phyloP scores from a whole-genome alignment of 2,888 invertebrate genomes.

The Agrochola lychnidis region DNA sequence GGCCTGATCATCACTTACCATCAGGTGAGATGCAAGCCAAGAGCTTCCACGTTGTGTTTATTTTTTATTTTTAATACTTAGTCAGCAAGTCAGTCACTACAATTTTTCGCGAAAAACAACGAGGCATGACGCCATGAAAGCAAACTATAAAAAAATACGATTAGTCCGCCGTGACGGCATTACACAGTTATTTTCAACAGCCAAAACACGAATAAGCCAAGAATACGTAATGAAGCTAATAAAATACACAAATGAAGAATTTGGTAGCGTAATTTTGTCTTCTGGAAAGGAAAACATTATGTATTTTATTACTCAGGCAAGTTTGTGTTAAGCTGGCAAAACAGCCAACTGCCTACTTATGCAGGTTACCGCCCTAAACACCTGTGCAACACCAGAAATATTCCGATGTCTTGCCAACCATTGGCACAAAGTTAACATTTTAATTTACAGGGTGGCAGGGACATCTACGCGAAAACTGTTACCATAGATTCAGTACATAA shows the following conservation, averaged over 20 bases:
- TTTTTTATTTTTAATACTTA: conserved; percentile 62
- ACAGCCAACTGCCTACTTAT: not conserved
- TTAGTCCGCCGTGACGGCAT: conserved; percentile 61
- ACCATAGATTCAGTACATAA: too few relatives aligned
- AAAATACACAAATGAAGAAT: conserved; percentile 53
- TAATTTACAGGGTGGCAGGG: too few relatives aligned
- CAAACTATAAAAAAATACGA: conserved; percentile 65
- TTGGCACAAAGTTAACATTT: conserved; percentile 4
- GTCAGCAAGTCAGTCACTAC: conserved; percentile 73
- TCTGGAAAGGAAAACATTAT: conserved; percentile 13
- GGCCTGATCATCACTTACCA: too few relatives aligned
- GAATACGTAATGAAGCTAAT: conserved; percentile 54
- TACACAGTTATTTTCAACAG: conserved; percentile 64
- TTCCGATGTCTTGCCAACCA: not conserved
- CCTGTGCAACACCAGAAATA: not conserved
- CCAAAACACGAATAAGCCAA: conserved; percentile 58
- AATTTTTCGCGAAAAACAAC: conserved; percentile 78
- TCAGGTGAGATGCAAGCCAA: too few relatives aligned
- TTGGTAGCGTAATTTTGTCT: conserved; percentile 23
- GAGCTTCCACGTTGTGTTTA: too few relatives aligned
- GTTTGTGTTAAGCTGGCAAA: conserved; percentile 3
- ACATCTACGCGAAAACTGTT: too few relatives aligned
- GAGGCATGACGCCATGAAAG: conserved; percentile 67
- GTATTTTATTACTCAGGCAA: not conserved
- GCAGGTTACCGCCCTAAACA: not conserved